Evolutionary conservation across 2,797 vertebrate genomes (phyloP).

Genomic region (Danio choprae): DNA sequence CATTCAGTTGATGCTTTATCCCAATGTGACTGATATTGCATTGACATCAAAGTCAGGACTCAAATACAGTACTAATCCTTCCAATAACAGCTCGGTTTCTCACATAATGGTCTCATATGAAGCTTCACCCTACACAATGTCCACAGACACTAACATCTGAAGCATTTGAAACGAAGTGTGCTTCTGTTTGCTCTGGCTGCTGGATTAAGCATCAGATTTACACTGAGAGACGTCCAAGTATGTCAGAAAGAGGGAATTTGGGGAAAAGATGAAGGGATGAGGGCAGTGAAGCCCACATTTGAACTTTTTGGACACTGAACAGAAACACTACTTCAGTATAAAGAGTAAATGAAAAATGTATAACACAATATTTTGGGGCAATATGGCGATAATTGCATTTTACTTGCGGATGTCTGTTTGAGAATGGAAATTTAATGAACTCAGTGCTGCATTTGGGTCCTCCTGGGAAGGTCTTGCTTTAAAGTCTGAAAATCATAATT

Average conservation of each 20-base stretch:
- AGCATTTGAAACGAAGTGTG: slow-evolving; percentile 51
- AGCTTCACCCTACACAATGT: slow-evolving; percentile 2
- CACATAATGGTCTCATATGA: not conserved
- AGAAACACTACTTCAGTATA: not conserved
- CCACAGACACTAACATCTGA: slow-evolving; percentile 16
- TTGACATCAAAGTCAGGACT: not conserved
- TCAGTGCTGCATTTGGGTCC: not conserved
- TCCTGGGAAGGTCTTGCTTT: slow-evolving; percentile 7
- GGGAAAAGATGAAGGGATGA: not conserved
- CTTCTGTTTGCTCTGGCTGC: slow-evolving; percentile 46
- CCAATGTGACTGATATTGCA: not conserved
- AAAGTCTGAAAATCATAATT: not conserved
- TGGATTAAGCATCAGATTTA: slow-evolving; percentile 48
- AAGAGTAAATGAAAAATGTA: not conserved
- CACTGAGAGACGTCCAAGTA: slow-evolving; percentile 47
- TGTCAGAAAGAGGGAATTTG: slow-evolving; percentile 43
- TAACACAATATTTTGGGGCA: not conserved
- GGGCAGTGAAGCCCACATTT: not conserved
- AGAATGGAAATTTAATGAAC: slow-evolving; percentile 6
- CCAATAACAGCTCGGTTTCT: not conserved
- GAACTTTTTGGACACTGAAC: not conserved
- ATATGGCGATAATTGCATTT: slow-evolving; percentile 11
- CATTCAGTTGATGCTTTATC: not conserved
- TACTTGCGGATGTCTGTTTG: not conserved
- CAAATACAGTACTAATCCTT: not conserved